Evolutionary conservation across 1,140 invertebrate genomes (phyloP).

Genomic region (Caenorhabditis remanei): DNA sequence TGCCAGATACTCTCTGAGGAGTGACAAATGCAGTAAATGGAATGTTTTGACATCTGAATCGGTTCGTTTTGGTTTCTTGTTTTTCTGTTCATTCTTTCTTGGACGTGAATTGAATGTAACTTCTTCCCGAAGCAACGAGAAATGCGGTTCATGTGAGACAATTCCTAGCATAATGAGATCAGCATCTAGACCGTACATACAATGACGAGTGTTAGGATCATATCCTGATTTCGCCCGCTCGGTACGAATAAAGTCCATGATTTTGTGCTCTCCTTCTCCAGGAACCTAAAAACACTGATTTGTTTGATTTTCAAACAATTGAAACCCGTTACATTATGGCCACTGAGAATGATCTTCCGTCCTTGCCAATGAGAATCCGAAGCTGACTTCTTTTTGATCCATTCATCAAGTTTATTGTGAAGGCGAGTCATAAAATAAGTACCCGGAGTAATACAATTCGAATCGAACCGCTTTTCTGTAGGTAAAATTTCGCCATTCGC

Average conservation of each 20-base stretch:
- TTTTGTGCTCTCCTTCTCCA: slow-evolving; percentile 97
- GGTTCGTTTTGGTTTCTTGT: slow-evolving; percentile 78
- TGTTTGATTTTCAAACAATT: not conserved
- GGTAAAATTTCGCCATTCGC: slow-evolving; percentile 83
- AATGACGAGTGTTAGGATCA: slow-evolving; percentile 96
- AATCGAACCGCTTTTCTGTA: slow-evolving; percentile 88
- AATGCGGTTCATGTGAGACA: slow-evolving; percentile 97
- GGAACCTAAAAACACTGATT: slow-evolving; percentile 79
- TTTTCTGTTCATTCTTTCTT: slow-evolving; percentile 91
- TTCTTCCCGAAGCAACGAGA: slow-evolving; percentile 91
- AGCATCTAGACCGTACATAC: slow-evolving; percentile 94
- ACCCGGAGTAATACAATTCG: slow-evolving; percentile 95
- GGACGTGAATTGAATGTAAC: slow-evolving; percentile 82
- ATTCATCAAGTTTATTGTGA: slow-evolving; percentile 88
- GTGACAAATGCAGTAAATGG: slow-evolving; percentile 89
- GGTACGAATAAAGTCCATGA: slow-evolving; percentile 97
- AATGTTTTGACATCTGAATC: slow-evolving; percentile 88
- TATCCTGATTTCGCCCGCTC: slow-evolving; percentile 91
- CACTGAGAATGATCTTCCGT: slow-evolving; percentile 76
- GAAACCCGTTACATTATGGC: slow-evolving; percentile 83
- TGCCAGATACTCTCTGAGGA: slow-evolving; percentile 92
- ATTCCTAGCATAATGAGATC: slow-evolving; percentile 97
- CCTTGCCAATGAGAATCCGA: slow-evolving; percentile 86
- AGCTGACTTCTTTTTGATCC: slow-evolving; percentile 88
- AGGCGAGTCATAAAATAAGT: slow-evolving; percentile 84